A percentile compares a stretch with the other conserved stretches of the same genome.
These are phyloP conservation scores for Syndactyla subalaris DNA, from an alignment of 2,797 vertebrate species.

Conservation along the genomic window DNA sequence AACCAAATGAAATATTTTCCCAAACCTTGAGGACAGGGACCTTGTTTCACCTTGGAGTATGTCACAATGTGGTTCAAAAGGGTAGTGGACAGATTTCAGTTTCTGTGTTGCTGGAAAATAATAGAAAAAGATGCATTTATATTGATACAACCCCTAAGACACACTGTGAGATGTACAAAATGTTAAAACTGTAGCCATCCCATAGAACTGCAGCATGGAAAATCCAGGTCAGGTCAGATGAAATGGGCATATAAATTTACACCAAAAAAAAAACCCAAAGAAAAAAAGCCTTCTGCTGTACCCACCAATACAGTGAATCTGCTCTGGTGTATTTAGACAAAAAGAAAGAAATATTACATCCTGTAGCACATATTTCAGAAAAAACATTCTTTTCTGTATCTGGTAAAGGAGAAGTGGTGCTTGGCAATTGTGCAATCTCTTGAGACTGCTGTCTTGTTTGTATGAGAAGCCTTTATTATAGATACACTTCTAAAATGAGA, in stretches of 20 bases:
- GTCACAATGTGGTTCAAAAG: neutral
- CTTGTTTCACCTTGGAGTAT: neutral
- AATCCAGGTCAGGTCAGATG: neutral
- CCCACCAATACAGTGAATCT: neutral
- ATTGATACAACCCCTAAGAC: neutral
- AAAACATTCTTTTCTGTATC: neutral
- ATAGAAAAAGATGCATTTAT: neutral
- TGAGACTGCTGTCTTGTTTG: neutral
- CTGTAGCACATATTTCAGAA: neutral
- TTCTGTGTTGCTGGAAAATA: neutral
- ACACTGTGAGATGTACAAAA: neutral
- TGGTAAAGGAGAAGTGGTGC: neutral
- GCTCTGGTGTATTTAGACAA: neutral
- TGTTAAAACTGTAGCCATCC: neutral
- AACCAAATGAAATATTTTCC: neutral
- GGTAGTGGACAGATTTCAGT: neutral
- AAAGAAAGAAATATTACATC: neutral
- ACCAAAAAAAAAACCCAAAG: neutral
- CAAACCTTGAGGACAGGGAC: neutral
- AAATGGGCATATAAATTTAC: fast-evolving
- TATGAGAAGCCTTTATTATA: neutral
- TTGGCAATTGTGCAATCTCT: neutral
- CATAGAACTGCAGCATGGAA: neutral
- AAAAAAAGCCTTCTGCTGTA: neutral
- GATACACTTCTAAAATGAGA: neutral